Conservation (phyloP, 2,113 vertebrate species). For the Phaethon lepturus region DNA sequence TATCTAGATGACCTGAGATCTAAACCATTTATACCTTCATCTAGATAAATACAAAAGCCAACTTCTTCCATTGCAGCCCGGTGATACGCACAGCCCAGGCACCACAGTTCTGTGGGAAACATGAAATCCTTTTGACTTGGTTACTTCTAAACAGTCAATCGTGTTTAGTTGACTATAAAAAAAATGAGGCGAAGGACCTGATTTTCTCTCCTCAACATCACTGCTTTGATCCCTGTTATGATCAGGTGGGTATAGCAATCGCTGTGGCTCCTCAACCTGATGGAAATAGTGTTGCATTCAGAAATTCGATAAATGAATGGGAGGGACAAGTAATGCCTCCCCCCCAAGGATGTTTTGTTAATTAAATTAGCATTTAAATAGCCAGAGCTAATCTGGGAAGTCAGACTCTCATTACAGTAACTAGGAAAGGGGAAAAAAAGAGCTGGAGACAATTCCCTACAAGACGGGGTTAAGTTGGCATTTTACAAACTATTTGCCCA, state of each 20-base stretch:
- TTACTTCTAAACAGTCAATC: not conserved
- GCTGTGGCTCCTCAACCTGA: not conserved
- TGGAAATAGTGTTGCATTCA: not conserved
- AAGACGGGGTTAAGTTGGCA: slow-evolving; percentile 62
- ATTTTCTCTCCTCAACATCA: not conserved
- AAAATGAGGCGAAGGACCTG: fast-evolving
- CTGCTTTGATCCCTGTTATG: not conserved
- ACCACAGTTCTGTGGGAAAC: fast-evolving
- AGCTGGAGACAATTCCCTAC: slow-evolving; percentile 55
- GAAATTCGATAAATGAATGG: slow-evolving; percentile 41
- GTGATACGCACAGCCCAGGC: not conserved
- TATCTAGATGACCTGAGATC: not conserved
- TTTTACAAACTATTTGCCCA: slow-evolving; percentile 45
- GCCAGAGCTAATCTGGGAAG: slow-evolving; percentile 63
- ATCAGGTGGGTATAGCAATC: not conserved
- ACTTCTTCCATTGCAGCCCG: not conserved
- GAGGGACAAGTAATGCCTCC: slow-evolving; percentile 25
- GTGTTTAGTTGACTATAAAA: not conserved
- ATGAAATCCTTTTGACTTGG: not conserved
- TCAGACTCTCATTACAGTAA: slow-evolving; percentile 68
- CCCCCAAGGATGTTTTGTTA: slow-evolving; percentile 42
- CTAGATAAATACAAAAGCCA: not conserved
- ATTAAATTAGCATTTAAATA: slow-evolving; percentile 72
- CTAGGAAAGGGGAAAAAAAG: slow-evolving; percentile 44
- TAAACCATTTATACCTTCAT: not conserved